phyloP scores from a whole-genome alignment of 23 tunicate species.

The Corella eumyota region DNA sequence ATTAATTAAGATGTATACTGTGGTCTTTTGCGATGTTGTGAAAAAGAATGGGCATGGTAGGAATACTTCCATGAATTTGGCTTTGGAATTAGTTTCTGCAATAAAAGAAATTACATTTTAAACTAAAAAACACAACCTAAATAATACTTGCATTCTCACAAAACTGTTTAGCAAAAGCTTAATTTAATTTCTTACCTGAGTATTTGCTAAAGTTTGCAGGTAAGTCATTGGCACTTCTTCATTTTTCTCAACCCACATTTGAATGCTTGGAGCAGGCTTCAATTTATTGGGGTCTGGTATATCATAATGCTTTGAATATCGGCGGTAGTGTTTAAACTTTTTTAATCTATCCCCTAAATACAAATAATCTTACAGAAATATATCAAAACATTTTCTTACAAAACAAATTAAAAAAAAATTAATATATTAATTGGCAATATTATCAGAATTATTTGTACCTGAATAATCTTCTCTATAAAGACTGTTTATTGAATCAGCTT shows the following conservation, averaged over 20 bases:
- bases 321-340: conserved; percentile 1
- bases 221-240: conserved; percentile 29
- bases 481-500: conserved; percentile 16
- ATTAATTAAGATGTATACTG: no score
- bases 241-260: conserved; percentile 29
- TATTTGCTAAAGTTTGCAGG: conserved; percentile 52
- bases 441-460: no score
- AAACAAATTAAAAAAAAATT: no score
- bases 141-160: neutral
- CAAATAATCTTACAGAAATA: no score
- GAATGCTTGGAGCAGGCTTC: conserved; percentile 11
- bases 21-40: no score
- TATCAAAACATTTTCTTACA: no score
- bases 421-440: no score
- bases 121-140: neutral
- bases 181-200: no score
- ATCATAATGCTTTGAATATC: conserved; percentile 34
- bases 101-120: neutral
- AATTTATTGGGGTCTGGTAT: conserved; percentile 6
- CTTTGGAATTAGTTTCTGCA: conserved; percentile 16
- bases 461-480: conserved; percentile 52
- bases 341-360: neutral
- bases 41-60: no score
- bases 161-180: neutral
- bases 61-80: conserved; percentile 67